Evolutionary conservation across 2,888 invertebrate species (phyloP), one percentile per base, ranked within the genome.

Genomic region (Siphonodentalium dalli): DNA sequence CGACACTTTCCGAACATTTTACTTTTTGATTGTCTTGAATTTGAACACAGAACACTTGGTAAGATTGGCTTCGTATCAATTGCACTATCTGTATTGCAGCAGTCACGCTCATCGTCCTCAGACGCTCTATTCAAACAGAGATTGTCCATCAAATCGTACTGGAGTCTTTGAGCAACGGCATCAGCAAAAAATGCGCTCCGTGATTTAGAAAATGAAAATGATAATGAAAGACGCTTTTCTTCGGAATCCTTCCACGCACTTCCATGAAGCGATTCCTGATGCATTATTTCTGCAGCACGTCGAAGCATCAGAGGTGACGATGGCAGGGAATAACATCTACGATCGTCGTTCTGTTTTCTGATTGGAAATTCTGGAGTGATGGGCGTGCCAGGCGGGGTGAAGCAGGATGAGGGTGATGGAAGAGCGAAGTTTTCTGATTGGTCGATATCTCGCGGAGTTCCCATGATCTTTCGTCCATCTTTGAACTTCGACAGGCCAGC

Each of bases 381-480:
- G 18, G 77, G 77, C 0, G 74, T 74, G 47, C 69, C 70, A 2
- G 79, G 78, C 8, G 79, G 75, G 2, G 78, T 76, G 15, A 58
- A 52, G 3, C 72, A 66, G 21, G 63, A 67, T 5, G 70, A 64
- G 35, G 91, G 88, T 1, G 90, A 89, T 1, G 90, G 88, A 66
- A 90, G 84, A 75, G 90, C 90, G 72, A 89, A 87, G 78, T 54
- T 47, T 31, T 58, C 41, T 8, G 56, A 56, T 28, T 63, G 57
- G 33, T 56, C 60, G 45, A 51, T 63, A 40, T 63, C 61, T 38
- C 65, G 62, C 13, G 66, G 56, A 47, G 63, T 65, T 29, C 72
- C 77, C 4, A 78, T 52, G 26, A 79, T 57, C 58, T 80, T 79
- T 20, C 63, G 57, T 13, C 74, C 77, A 59, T 73, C 70, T 28